Conservation (phyloP, 2,888 invertebrate species). For the Diabrotica balteata region DNA sequence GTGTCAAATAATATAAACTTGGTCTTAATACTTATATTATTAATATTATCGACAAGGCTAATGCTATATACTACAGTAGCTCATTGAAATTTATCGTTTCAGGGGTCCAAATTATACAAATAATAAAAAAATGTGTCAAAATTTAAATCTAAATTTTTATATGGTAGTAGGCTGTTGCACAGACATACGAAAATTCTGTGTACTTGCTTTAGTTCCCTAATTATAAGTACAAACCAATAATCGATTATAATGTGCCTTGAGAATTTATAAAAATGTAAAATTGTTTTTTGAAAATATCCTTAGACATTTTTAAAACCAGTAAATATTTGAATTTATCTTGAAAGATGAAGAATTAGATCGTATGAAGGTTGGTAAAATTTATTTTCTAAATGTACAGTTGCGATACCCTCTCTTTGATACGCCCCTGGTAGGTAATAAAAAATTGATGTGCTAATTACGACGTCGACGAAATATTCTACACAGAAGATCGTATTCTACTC, state of each 20-base stretch:
- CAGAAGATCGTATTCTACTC: too few species aligned
- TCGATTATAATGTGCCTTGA: conserved; percentile 44
- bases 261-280: conserved; percentile 35
- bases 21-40: conserved; percentile 32
- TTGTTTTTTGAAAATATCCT: conserved; percentile 5
- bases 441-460: too few species aligned
- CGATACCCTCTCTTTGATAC: too few species aligned
- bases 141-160: too few species aligned
- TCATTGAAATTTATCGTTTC: neutral
- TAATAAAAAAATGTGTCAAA: too few species aligned
- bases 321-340: too few species aligned
- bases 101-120: too few species aligned
- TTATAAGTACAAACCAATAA: conserved; percentile 48
- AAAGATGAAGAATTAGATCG: too few species aligned
- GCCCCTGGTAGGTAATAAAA: too few species aligned
- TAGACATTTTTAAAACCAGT: neutral
- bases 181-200: conserved; percentile 1
- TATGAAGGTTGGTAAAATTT: too few species aligned
- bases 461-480: too few species aligned
- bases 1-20: conserved; percentile 26
- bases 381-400: too few species aligned
- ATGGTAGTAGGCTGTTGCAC: neutral
- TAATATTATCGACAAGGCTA: conserved; percentile 22
- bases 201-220: conserved; percentile 26
- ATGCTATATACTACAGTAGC: neutral